Percentiles rank a stretch among this genome's conserved stretches.
Conservation (phyloP, 2,797 vertebrate species). For the Liparis tanakae region DNA sequence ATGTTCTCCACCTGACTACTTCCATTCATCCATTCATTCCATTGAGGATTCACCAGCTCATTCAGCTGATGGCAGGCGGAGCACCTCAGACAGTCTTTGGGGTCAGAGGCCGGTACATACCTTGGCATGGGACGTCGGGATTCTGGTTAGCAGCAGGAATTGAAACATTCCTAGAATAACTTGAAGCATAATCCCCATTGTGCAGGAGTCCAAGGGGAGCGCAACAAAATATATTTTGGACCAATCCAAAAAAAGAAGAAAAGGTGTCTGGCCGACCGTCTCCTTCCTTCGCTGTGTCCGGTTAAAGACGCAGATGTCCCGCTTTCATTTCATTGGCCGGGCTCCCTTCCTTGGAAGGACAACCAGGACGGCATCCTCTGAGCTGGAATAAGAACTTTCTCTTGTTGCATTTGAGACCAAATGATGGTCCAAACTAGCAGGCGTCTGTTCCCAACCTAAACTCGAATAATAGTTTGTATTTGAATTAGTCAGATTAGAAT, state of each 20-base stretch:
- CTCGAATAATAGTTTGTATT: conserved; percentile 25
- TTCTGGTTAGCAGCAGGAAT: conserved; percentile 84
- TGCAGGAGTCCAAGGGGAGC: conserved; percentile 74
- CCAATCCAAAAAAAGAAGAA: conserved; percentile 62
- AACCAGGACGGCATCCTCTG: conserved; percentile 67
- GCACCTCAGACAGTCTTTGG: conserved; percentile 16
- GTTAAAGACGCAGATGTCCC: conserved; percentile 56
- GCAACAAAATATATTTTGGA: conserved; percentile 70
- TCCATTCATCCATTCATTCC: background rate
- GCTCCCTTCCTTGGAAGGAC: conserved; percentile 61
- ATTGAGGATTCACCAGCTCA: background rate
- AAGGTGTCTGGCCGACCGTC: conserved; percentile 21
- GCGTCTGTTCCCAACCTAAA: conserved; percentile 1
- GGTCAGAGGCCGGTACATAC: conserved; percentile 69
- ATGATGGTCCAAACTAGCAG: background rate
- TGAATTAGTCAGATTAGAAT: background rate
- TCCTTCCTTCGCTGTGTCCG: conserved; percentile 40
- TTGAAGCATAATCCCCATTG: conserved; percentile 88
- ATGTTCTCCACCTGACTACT: conserved; percentile 14
- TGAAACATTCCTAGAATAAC: conserved; percentile 90
- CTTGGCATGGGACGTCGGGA: conserved; percentile 83
- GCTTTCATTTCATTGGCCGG: conserved; percentile 70
- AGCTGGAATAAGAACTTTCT: conserved; percentile 54
- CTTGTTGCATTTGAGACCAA: conserved; percentile 31
- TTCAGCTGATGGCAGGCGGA: conserved; percentile 9